A percentile compares a stretch with the other conserved stretches of the same genome.
Evolutionary conservation across 2,113 vertebrate genomes (phyloP).

Genomic region (Gobius niger): DNA sequence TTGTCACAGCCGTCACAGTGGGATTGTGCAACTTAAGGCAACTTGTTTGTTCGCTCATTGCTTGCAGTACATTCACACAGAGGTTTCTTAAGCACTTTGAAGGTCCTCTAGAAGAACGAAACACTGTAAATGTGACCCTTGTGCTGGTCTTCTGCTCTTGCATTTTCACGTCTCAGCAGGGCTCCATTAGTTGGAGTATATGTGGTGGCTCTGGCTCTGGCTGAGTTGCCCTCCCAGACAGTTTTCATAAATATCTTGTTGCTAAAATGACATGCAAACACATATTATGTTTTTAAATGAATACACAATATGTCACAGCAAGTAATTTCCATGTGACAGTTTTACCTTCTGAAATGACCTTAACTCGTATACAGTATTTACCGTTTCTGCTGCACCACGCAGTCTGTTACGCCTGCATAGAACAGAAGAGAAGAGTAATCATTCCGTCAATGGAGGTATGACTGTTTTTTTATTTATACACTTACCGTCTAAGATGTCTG

Average conservation of each 20-base stretch:
- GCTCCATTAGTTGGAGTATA: not conserved
- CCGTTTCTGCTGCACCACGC: constrained; percentile 2
- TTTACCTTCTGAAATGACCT: not conserved
- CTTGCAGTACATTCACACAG: too few species aligned
- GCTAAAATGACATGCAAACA: not conserved
- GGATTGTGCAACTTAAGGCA: too few species aligned
- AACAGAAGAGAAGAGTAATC: not conserved
- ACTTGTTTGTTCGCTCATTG: too few species aligned
- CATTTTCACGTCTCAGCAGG: not conserved
- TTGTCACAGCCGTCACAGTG: too few species aligned
- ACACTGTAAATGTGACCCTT: too few species aligned
- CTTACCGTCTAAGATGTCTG: constrained; percentile 18
- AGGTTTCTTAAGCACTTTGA: too few species aligned
- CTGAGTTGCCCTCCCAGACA: constrained; percentile 14
- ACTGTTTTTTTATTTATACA: not conserved
- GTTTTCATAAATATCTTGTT: constrained; percentile 53
- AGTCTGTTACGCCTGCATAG: not conserved
- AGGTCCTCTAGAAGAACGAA: too few species aligned
- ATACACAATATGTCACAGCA: not conserved
- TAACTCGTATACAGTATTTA: constrained; percentile 24
- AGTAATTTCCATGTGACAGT: not conserved
- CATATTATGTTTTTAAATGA: not conserved
- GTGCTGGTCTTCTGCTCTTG: too few species aligned
- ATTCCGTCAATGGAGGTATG: not conserved
- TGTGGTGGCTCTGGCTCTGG: not conserved